Percentiles rank a stretch among this genome's conserved stretches.
phyloP scores from a whole-genome alignment of 1,140 invertebrate species.

The Bombus difficillimus region DNA sequence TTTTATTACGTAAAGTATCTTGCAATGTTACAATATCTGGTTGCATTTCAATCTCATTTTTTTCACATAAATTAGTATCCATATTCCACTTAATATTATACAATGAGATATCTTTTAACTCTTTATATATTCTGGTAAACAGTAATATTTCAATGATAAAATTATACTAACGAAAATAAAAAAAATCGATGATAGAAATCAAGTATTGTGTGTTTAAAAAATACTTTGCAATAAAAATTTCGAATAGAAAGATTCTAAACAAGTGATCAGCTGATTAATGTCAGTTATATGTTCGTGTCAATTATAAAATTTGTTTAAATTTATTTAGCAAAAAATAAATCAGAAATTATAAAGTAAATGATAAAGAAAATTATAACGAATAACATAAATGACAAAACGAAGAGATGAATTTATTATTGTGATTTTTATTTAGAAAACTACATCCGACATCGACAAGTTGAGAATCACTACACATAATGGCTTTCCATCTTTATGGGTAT shows the following conservation, averaged over 20 bases:
- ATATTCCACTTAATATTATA: conserved; percentile 37
- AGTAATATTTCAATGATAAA: conserved; percentile 32
- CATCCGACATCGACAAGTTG: conserved; percentile 56
- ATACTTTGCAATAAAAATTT: background rate
- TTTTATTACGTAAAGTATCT: conserved; percentile 25
- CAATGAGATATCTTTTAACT: conserved; percentile 10
- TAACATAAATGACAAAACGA: background rate
- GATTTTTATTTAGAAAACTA: background rate
- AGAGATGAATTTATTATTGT: background rate
- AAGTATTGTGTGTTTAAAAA: background rate
- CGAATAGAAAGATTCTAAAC: conserved; percentile 10
- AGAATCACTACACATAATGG: conserved; percentile 66
- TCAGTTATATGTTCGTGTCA: background rate
- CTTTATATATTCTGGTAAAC: conserved; percentile 38
- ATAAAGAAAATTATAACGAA: background rate
- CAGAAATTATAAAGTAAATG: background rate
- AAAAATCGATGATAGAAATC: background rate
- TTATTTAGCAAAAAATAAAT: background rate
- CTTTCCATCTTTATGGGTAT: conserved; percentile 61
- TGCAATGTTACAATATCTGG: background rate
- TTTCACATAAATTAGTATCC: conserved; percentile 35
- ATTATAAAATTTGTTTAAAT: conserved; percentile 5
- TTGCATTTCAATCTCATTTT: conserved; percentile 15
- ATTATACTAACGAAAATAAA: conserved; percentile 14
- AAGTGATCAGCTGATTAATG: conserved; percentile 43